phyloP scores from a whole-genome alignment of 2,888 invertebrate genomes.

The Philereme vetulata region DNA sequence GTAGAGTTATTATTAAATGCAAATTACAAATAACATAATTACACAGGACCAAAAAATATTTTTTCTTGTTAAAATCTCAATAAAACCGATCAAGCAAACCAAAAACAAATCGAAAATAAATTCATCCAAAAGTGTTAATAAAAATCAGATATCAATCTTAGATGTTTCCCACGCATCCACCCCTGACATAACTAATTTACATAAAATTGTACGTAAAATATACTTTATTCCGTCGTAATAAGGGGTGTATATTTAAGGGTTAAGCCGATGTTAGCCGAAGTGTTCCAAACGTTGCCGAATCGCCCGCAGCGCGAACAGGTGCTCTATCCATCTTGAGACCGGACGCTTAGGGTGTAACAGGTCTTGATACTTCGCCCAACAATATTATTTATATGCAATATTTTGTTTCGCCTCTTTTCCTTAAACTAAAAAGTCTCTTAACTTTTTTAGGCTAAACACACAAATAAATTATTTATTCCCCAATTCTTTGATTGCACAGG shows the following conservation, averaged over 20 bases:
- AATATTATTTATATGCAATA: not conserved
- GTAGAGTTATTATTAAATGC: too few relatives aligned
- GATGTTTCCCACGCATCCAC: slow-evolving; percentile 38
- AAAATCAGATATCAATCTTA: slow-evolving; percentile 38
- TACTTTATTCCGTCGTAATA: slow-evolving; percentile 19
- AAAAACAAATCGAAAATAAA: not conserved
- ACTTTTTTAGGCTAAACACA: too few relatives aligned
- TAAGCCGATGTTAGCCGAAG: slow-evolving; percentile 34
- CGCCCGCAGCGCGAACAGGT: slow-evolving; percentile 58
- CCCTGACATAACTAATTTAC: slow-evolving; percentile 31
- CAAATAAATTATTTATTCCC: too few relatives aligned
- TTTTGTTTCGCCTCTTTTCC: too few relatives aligned
- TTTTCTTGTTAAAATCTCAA: too few relatives aligned
- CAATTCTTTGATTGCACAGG: too few relatives aligned
- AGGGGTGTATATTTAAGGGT: slow-evolving; percentile 13
- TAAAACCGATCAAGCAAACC: not conserved
- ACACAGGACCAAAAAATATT: too few relatives aligned
- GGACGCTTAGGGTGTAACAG: slow-evolving; percentile 40
- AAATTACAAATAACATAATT: too few relatives aligned
- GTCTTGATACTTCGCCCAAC: slow-evolving; percentile 55
- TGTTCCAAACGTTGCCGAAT: slow-evolving; percentile 38
- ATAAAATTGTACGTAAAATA: slow-evolving; percentile 25
- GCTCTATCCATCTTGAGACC: slow-evolving; percentile 56
- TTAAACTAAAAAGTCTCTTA: too few relatives aligned
- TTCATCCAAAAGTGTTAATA: slow-evolving; percentile 30